Percentiles rank a stretch among this genome's conserved stretches.
Conservation (phyloP, 2,888 invertebrate genomes). For the Elysia crispata region DNA sequence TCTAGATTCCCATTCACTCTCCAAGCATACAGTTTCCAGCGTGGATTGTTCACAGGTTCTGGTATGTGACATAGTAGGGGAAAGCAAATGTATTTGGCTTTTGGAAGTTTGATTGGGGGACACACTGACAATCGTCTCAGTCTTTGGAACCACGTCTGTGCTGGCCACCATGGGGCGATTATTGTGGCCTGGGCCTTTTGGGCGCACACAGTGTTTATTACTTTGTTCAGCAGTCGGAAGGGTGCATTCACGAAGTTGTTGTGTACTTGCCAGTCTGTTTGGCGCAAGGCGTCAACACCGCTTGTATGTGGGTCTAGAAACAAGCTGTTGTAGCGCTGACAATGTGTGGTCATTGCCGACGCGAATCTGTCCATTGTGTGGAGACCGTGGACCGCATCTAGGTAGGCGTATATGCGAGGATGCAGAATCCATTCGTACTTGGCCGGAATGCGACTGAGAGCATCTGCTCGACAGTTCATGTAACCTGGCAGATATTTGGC, state of each 20-base stretch:
- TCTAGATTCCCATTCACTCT: too few relatives aligned
- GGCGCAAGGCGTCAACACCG: constrained; percentile 23
- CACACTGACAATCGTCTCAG: not conserved
- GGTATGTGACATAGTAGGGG: not conserved
- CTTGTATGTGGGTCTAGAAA: constrained; percentile 12
- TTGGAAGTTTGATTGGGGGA: constrained; percentile 25
- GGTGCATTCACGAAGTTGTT: constrained; percentile 36
- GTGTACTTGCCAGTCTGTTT: constrained; percentile 14
- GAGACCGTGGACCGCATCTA: constrained; percentile 21
- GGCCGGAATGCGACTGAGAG: not conserved
- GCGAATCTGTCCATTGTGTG: constrained; percentile 36
- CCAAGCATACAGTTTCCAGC: too few relatives aligned
- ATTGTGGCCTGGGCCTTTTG: constrained; percentile 30
- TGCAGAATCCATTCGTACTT: constrained; percentile 18
- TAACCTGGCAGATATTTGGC: constrained; percentile 11
- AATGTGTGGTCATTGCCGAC: not conserved
- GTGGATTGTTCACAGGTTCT: too few relatives aligned
- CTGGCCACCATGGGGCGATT: constrained; percentile 31
- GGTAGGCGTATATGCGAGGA: not conserved
- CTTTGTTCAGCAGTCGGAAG: not conserved
- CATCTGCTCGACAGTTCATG: not conserved
- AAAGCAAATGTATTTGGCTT: not conserved
- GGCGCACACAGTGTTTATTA: not conserved
- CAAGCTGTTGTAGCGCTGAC: constrained; percentile 19
- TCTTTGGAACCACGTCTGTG: constrained; percentile 13